Evolutionary conservation across 2,888 invertebrate genomes (phyloP), one percentile per base, ranked within the genome.

Genomic region (Meta bourneti): DNA sequence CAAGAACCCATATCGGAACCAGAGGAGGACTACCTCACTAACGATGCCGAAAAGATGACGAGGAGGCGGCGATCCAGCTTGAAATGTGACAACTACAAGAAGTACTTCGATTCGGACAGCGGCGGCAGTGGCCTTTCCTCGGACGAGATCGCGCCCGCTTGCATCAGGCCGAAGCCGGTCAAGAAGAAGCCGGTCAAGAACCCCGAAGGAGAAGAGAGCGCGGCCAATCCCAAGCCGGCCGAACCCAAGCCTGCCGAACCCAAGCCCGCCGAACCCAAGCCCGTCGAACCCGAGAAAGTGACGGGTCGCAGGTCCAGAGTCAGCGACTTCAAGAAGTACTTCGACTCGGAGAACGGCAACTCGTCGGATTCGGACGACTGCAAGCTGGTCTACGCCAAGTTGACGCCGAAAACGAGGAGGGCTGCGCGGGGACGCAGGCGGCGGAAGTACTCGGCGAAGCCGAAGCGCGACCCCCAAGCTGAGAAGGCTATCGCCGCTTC

Each of bases 1-100:
- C 48, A 84, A 84, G 84, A 84, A 34, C 75, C 61, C 11, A n/a
- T 75, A n/a, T 84, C 84, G 9, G 84, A 84, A 9, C 0, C 52
- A n/a, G 84, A 84, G 54, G 74, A 84, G 48, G 20, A 5, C 11
- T 5, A 7, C 2, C 74, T 19, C n/a, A 7, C n/a, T 8, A 75
- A 13, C 54, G 52, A 0, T 6, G 16, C 9, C 6, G 8, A 52
- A 9, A 7, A 52, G 13, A 49, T n/a, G 13, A 61, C n/a, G 9
- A 54, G 16, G 8, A 74, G 75, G 54, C 74, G 84, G 8, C 52
- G 75, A 84, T 54, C 54, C 34, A 83, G 83, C 20, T 61, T 84
- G 52, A 20, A 34, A 19, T 48, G 34, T 61, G 84, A 84, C 19
- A 75, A 20, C 61, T 75, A 54, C n/a, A 84, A 61, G 11, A 74